Evolutionary conservation across 2,888 invertebrate species (phyloP).

Genomic region (Lampropteryx suffumata): DNA sequence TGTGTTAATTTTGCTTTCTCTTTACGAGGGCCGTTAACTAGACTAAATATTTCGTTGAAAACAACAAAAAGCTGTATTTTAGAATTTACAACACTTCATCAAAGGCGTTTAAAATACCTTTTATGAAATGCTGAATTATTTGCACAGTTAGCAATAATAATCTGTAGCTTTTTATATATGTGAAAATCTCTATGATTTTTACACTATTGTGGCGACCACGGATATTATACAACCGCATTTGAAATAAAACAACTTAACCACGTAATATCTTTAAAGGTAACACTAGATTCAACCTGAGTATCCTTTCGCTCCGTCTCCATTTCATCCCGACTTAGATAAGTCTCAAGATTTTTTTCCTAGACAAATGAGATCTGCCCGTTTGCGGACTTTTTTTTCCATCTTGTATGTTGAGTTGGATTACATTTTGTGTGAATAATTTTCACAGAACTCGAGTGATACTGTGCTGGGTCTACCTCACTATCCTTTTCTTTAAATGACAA

Average conservation of each 20-base stretch:
- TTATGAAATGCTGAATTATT: too few species aligned
- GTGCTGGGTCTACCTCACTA: not conserved
- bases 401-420: conserved; percentile 33
- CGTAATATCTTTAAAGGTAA: conserved; percentile 67
- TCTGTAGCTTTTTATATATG: too few species aligned
- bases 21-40: not conserved
- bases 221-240: conserved; percentile 18
- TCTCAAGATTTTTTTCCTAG: conserved; percentile 54
- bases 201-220: too few species aligned
- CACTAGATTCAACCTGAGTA: conserved; percentile 56
- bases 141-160: too few species aligned
- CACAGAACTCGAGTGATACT: not conserved
- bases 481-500: not conserved
- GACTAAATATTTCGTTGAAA: not conserved
- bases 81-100: too few species aligned
- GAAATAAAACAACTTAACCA: conserved; percentile 32
- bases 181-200: too few species aligned
- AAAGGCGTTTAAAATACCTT: too few species aligned
- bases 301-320: conserved; percentile 70
- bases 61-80: not conserved
- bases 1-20: not conserved
- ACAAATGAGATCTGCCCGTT: conserved; percentile 56
- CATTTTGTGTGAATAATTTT: conserved; percentile 14
- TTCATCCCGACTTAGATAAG: conserved; percentile 67
- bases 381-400: conserved; percentile 44